Conservation (phyloP, 2,888 invertebrate genomes). For the Phengaris alcon region DNA sequence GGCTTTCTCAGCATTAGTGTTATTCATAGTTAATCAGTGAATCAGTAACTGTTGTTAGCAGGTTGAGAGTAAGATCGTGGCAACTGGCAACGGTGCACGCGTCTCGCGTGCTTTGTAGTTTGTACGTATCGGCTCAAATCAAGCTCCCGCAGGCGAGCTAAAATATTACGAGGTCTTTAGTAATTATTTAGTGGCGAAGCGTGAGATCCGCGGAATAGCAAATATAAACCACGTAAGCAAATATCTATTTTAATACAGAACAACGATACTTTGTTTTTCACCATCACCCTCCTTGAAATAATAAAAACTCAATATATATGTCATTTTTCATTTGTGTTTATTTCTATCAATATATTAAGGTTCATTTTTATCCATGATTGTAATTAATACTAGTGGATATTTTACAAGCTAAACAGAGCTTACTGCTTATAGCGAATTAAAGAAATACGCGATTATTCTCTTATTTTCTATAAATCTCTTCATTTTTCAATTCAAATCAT, state of each 20-base stretch:
- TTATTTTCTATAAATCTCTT: too few species aligned
- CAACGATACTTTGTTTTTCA: too few species aligned
- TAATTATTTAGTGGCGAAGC: background rate
- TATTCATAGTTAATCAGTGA: constrained; percentile 22
- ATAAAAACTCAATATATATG: too few species aligned
- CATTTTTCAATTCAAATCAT: too few species aligned
- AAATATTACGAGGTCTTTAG: constrained; percentile 28
- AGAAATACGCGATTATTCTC: too few species aligned
- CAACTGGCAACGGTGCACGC: constrained; percentile 41
- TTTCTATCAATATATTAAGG: too few species aligned
- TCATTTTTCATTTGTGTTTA: too few species aligned
- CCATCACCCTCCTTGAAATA: too few species aligned
- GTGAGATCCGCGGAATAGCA: too few species aligned
- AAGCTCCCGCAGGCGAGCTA: constrained; percentile 44
- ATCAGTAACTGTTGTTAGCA: constrained; percentile 23
- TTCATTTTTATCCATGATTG: too few species aligned
- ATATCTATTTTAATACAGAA: too few species aligned
- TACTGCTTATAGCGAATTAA: background rate
- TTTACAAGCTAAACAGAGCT: background rate
- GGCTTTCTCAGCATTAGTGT: constrained; percentile 3
- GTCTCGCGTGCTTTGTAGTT: constrained; percentile 49
- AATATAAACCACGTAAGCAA: too few species aligned
- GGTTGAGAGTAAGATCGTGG: constrained; percentile 13
- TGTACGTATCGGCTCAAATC: constrained; percentile 34
- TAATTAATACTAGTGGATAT: constrained; percentile 29